Base-by-base conservation (phyloP, 2,888 invertebrate species). In the Tachina fera region DNA sequence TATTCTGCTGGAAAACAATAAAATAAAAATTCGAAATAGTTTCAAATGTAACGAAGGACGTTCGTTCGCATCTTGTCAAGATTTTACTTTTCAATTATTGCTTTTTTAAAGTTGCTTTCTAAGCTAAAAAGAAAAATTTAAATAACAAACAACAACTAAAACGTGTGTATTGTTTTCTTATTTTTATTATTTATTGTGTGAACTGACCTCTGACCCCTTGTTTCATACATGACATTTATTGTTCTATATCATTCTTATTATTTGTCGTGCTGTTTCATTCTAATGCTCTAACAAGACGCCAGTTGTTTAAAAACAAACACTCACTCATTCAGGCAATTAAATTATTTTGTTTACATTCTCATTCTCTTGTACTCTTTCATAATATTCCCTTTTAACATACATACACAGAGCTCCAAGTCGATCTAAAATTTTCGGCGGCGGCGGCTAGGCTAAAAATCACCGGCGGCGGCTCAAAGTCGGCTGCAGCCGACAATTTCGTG, bases 141-240 rank as follows among this genome's bases (percentile, higher is more conserved):
- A 8, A 53, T 16, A 53, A 53, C 16, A 53, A n/a, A 14, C 49
- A 49, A n/a, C n/a, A n/a, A 49, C 49, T 1, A 14, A 16, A 9
- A 9, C n/a, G n/a, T 60, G n/a, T 60, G 41, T 60, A n/a, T 60
- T 10, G 49, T 47, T 31, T 76, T 63, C 22, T 43, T 76, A 41
- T n/a, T n/a, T n/a, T 47, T 53, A 67, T 41, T 19, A 58, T 71
- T 22, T 58, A 53, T 49, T 56, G 47, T 83, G 60, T 67, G 53
- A 71, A 71, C 19, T 80, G 75, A 84, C 63, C 84, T 71, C 39
- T 84, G 75, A 80, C 79, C 74, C 43, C 47, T n/a, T 41, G 11
- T 14, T 49, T 9, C 60, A 47, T 10, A 47, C 31, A 13, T 31
- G 56, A 45, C 14, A 71, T 14, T 58, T 31, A 71, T 45, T 43